Percentiles rank a stretch among this genome's conserved stretches.
These are phyloP conservation scores for Acronicta psi DNA, from an alignment of 2,888 invertebrate species.

Conservation along the genomic window DNA sequence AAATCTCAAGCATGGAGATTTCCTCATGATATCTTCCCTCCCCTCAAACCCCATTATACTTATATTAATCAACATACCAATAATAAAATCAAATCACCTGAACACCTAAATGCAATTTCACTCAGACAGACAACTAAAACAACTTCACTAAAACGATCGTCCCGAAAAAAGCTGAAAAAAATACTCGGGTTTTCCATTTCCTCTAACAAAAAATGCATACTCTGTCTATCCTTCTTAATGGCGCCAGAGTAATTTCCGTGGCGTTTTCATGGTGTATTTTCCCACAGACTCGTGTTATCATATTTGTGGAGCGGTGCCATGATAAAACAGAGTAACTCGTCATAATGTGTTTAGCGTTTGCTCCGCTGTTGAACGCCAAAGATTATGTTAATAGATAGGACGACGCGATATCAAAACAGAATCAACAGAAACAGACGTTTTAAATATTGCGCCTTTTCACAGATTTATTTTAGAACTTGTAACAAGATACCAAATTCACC, in stretches of 20 bases:
- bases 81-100: background rate
- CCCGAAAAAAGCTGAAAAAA: conserved; percentile 27
- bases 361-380: conserved; percentile 63
- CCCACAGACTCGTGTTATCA: conserved; percentile 64
- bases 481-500: no score
- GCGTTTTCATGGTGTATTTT: conserved; percentile 66
- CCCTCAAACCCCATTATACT: no score
- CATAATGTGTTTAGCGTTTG: conserved; percentile 80
- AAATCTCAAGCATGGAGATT: no score
- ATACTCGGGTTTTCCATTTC: conserved; percentile 49
- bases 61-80: no score
- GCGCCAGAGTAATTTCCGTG: conserved; percentile 64
- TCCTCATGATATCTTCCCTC: no score
- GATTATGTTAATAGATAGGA: conserved; percentile 51
- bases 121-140: conserved; percentile 9
- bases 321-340: conserved; percentile 73
- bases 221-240: conserved; percentile 63
- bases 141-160: conserved; percentile 13
- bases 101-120: background rate
- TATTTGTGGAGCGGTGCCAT: conserved; percentile 66
- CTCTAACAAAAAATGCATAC: conserved; percentile 59
- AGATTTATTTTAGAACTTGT: no score
- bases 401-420: background rate
- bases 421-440: no score
- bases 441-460: no score